Conservation (phyloP, 1,140 invertebrate species). For the Drosophila burlai region DNA sequence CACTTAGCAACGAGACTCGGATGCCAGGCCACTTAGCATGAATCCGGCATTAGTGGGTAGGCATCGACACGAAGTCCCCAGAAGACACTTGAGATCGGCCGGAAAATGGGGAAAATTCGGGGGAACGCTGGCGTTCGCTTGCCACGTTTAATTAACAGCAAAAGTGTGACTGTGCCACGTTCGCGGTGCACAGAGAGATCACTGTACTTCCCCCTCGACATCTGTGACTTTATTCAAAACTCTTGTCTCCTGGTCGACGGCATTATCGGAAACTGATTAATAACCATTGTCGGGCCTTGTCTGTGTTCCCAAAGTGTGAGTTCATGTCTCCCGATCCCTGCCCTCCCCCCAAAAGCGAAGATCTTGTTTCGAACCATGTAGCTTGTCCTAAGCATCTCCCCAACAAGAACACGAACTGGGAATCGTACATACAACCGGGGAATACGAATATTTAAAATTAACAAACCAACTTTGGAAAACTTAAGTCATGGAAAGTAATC, state of each 20-base stretch:
- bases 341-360: slow-evolving; percentile 28
- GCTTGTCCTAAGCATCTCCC: slow-evolving; percentile 50
- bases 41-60: slow-evolving; percentile 59
- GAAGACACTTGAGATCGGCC: slow-evolving; percentile 39
- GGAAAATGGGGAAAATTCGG: slow-evolving; percentile 16
- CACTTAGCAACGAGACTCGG: slow-evolving; percentile 42
- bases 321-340: slow-evolving; percentile 10
- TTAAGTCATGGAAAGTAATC: not conserved
- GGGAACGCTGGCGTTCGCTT: slow-evolving; percentile 28
- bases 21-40: slow-evolving; percentile 66
- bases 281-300: slow-evolving; percentile 67
- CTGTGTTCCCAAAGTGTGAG: slow-evolving; percentile 31
- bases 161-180: slow-evolving; percentile 79
- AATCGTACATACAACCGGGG: slow-evolving; percentile 10
- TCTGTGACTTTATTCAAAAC: slow-evolving; percentile 69
- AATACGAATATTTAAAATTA: not conserved
- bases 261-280: slow-evolving; percentile 82
- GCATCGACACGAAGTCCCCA: slow-evolving; percentile 37
- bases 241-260: slow-evolving; percentile 67
- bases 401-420: slow-evolving; percentile 46
- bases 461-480: not conserved
- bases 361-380: slow-evolving; percentile 69
- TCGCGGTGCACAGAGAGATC: slow-evolving; percentile 19
- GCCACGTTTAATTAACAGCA: slow-evolving; percentile 79
- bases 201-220: slow-evolving; percentile 19